These are phyloP conservation scores for Euthynnus affinis DNA, from an alignment of 2,797 vertebrate species.

Conservation along the genomic window DNA sequence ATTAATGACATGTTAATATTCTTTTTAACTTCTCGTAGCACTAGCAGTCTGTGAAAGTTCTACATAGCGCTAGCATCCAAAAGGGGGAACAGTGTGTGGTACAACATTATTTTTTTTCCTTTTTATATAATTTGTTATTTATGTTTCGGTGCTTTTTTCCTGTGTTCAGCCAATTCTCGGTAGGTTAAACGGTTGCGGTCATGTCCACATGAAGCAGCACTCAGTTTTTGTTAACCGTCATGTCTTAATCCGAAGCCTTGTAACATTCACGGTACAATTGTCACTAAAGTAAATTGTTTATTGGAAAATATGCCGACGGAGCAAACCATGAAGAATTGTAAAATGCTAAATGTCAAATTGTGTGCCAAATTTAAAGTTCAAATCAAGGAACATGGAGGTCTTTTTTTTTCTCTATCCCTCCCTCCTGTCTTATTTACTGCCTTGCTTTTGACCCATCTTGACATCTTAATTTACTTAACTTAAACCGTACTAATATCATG, in stretches of 20 bases:
- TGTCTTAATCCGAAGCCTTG: constrained; percentile 11
- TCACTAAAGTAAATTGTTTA: constrained; percentile 51
- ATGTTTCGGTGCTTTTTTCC: constrained; percentile 19
- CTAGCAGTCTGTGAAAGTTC: not conserved
- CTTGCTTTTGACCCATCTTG: constrained; percentile 5
- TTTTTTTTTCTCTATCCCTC: not conserved
- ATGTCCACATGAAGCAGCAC: constrained; percentile 18
- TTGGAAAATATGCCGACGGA: constrained; percentile 27
- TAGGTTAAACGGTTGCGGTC: constrained; percentile 25
- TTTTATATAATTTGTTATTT: constrained; percentile 20
- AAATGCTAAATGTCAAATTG: constrained; percentile 36
- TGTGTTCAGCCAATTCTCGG: constrained; percentile 12
- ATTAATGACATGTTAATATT: not conserved
- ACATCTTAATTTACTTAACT: not conserved
- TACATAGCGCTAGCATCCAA: not conserved
- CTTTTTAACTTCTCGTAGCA: not conserved
- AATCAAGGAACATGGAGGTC: constrained; percentile 21
- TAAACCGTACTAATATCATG: too few species aligned
- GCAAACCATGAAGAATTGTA: constrained; percentile 32
- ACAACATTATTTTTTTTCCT: constrained; percentile 9
- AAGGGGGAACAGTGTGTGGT: constrained; percentile 25
- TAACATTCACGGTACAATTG: constrained; percentile 38
- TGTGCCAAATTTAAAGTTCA: constrained; percentile 21
- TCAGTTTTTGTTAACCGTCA: constrained; percentile 14
- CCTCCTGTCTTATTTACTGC: constrained; percentile 4